Evolutionary conservation across 2,113 vertebrate species (phyloP).

Genomic region (Chloebia gouldiae): DNA sequence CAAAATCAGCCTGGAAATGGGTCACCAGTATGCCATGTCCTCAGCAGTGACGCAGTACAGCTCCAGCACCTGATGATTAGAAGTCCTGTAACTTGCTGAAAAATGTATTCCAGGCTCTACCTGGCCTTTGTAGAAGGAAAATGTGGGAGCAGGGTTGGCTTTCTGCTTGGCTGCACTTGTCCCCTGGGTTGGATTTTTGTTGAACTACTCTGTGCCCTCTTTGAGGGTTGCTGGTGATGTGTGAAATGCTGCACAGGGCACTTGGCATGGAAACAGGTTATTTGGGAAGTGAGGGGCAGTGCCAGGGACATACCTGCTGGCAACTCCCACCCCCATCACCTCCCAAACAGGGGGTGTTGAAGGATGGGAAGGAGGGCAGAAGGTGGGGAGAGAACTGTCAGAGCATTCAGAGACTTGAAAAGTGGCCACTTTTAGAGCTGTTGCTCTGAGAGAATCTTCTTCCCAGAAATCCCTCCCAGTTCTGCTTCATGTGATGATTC

Average conservation of each 20-base stretch:
- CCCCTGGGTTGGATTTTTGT: not conserved
- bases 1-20: rapidly evolving
- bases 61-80: not conserved
- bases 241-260: not conserved
- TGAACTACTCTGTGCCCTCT: not conserved
- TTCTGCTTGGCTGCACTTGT: not conserved
- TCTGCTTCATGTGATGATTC: not conserved
- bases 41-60: rapidly evolving
- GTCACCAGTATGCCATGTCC: rapidly evolving
- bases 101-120: not conserved
- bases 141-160: not conserved
- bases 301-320: not conserved
- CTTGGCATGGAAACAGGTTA: rapidly evolving
- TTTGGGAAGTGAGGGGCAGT: not conserved
- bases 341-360: not conserved
- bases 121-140: not conserved
- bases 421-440: rapidly evolving
- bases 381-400: not conserved
- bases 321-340: too few species aligned
- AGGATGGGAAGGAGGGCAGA: not conserved
- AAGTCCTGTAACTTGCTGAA: not conserved
- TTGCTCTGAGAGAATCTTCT: not conserved
- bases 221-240: not conserved
- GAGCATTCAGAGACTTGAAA: not conserved
- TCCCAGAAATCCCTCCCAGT: conserved; percentile 50